Evolutionary conservation across 2,888 invertebrate species (phyloP), one percentile per base, ranked within the genome.

Genomic region (Amitus sp.): DNA sequence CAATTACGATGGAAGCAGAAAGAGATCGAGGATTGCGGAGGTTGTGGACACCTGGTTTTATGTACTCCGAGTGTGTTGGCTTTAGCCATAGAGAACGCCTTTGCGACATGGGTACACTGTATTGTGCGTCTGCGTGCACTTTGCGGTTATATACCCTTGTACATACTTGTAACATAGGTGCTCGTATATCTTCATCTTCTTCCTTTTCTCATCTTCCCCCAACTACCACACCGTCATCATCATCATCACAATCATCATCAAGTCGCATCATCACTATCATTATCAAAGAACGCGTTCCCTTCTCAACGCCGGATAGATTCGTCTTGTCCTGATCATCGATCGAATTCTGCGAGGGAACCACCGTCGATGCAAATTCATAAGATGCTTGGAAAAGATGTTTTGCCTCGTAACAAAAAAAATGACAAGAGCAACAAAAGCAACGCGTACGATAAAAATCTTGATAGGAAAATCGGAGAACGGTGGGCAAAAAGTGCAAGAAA

Each of bases 251-350:
- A 34, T 47, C 19, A 46, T 46, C 30, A 17, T 30, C 46, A n/a
- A n/a, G n/a, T n/a, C n/a, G n/a, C n/a, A 34, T 47, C 56, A 54
- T 47, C 57, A 54, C 55, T 55, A 63, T 58, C 51, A 63, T 63
- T 63, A 63, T 51, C 54, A 30, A 30, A 27, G 33, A 39, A 49
- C 28, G 34, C 39, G 12, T 33, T 34, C 39, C 27, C 34, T 15
- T 19, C 51, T 43, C 13, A n/a, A 18, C 27, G 43, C 9, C 47
- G 56, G 49, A 64, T 64, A 64, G 53, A 59, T 63, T 63, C 59
- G 56, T 63, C 63, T 63, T 34, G 43, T 59, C 45, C 62, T 58
- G 55, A 58, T 59, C 62, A 40, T 51, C 52, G 62, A 59, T 58
- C 62, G 58, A 39, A 55, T 42, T 49, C 28, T 62, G 50, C 19